These are phyloP conservation scores for Scaptomyza pallida DNA, from an alignment of 1,140 invertebrate species.

Conservation along the genomic window DNA sequence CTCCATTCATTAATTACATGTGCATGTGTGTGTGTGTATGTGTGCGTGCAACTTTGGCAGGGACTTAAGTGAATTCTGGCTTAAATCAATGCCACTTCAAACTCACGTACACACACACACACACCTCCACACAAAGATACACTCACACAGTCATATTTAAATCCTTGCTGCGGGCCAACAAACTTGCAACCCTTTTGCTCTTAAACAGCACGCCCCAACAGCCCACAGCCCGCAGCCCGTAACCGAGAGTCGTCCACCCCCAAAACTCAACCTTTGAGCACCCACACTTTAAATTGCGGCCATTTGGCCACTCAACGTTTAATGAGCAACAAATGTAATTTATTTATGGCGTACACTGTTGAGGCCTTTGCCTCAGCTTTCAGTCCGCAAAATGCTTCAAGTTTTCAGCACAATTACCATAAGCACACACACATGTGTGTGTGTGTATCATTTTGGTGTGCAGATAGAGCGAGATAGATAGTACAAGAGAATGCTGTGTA, in stretches of 20 bases:
- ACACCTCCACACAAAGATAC: constrained; percentile 11
- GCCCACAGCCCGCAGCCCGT: background rate
- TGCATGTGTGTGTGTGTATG: background rate
- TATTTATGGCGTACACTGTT: constrained; percentile 69
- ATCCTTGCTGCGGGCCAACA: constrained; percentile 26
- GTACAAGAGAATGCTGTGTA: constrained; percentile 46
- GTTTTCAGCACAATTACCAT: constrained; percentile 82
- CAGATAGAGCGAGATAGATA: constrained; percentile 8
- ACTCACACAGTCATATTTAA: constrained; percentile 8
- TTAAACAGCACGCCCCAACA: background rate
- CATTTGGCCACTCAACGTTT: constrained; percentile 74
- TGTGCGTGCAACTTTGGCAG: background rate
- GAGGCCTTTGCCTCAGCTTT: constrained; percentile 42
- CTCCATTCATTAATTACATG: constrained; percentile 16
- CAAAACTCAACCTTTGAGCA: background rate
- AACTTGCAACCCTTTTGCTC: constrained; percentile 7
- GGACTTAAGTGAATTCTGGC: constrained; percentile 30
- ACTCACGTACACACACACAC: constrained; percentile 14
- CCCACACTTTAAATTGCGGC: constrained; percentile 56
- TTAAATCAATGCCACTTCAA: constrained; percentile 65
- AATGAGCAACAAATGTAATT: constrained; percentile 82
- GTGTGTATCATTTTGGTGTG: constrained; percentile 6
- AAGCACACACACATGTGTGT: constrained; percentile 59
- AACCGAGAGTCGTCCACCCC: background rate
- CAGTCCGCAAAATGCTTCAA: constrained; percentile 76